Percentiles rank a stretch among this genome's conserved stretches.
Conservation (phyloP, 1,140 invertebrate genomes). For the Sycophila sp. region DNA sequence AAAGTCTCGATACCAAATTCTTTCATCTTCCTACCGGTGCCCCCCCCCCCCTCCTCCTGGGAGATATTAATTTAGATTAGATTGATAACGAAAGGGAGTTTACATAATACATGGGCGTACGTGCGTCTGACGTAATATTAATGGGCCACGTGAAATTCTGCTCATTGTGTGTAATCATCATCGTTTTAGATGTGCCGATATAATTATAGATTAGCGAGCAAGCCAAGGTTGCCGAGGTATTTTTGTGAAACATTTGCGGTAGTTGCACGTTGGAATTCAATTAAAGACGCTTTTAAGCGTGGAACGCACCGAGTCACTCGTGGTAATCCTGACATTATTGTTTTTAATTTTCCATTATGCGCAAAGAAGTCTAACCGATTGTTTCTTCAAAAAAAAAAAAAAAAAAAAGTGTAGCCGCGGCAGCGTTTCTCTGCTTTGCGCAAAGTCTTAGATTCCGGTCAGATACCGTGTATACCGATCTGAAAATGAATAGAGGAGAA, state of each 20-base stretch:
- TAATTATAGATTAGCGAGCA: slow-evolving; percentile 21
- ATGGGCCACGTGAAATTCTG: slow-evolving; percentile 4
- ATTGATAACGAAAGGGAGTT: slow-evolving; percentile 44
- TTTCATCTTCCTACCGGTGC: slow-evolving; percentile 14
- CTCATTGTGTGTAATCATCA: slow-evolving; percentile 13
- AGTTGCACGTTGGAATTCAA: slow-evolving; percentile 4
- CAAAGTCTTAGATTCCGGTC: no score
- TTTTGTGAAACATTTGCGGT: not conserved
- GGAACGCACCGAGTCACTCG: not conserved
- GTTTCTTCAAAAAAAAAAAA: no score
- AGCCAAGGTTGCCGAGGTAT: slow-evolving; percentile 1
- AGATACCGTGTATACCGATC: no score
- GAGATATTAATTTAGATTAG: slow-evolving; percentile 37
- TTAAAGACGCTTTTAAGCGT: not conserved
- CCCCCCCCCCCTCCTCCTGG: not conserved
- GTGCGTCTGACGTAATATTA: slow-evolving; percentile 1
- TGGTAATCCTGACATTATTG: not conserved
- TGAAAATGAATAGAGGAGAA: no score
- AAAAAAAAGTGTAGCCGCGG: no score
- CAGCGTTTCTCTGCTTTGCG: no score
- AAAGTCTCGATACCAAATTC: slow-evolving; percentile 18
- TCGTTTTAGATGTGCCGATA: not conserved
- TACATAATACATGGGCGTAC: slow-evolving; percentile 11
- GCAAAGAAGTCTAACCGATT: no score
- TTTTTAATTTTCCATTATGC: not conserved